Evolutionary conservation across 2,797 vertebrate genomes (phyloP).

Genomic region (Cryptoprocta ferox): DNA sequence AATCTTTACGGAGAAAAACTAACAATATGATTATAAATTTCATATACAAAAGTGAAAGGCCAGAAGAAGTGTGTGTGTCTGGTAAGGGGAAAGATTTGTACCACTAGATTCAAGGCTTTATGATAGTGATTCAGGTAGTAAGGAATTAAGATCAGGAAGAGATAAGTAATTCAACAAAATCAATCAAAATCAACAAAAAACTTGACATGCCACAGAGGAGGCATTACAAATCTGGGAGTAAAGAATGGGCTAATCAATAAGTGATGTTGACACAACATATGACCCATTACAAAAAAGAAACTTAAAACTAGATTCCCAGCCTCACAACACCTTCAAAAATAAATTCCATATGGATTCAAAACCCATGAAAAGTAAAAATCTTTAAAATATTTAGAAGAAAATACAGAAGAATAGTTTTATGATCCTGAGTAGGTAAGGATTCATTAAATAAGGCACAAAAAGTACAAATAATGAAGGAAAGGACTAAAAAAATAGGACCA

Average conservation of each 20-base stretch:
- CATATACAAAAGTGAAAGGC: background rate
- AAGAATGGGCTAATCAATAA: background rate
- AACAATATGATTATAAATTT: conserved; percentile 1
- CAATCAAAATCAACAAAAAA: background rate
- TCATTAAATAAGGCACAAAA: conserved; percentile 5
- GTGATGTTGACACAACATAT: background rate
- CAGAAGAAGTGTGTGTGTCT: background rate
- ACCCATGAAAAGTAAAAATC: background rate
- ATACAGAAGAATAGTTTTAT: background rate
- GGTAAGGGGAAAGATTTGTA: background rate
- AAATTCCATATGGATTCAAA: conserved; percentile 15
- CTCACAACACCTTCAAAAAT: conserved; percentile 26
- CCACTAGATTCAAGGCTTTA: background rate
- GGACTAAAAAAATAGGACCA: background rate
- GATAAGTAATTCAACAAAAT: background rate
- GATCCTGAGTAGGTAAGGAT: background rate
- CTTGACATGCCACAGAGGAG: background rate
- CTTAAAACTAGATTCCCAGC: conserved; percentile 5
- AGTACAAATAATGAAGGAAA: background rate
- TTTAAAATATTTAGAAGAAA: background rate
- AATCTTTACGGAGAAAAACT: conserved; percentile 15
- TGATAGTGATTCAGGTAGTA: background rate
- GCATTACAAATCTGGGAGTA: background rate
- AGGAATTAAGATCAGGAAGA: background rate
- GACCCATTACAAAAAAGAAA: background rate